Conservation (phyloP, 2,113 vertebrate species). For the Entelurus aequoreus region DNA sequence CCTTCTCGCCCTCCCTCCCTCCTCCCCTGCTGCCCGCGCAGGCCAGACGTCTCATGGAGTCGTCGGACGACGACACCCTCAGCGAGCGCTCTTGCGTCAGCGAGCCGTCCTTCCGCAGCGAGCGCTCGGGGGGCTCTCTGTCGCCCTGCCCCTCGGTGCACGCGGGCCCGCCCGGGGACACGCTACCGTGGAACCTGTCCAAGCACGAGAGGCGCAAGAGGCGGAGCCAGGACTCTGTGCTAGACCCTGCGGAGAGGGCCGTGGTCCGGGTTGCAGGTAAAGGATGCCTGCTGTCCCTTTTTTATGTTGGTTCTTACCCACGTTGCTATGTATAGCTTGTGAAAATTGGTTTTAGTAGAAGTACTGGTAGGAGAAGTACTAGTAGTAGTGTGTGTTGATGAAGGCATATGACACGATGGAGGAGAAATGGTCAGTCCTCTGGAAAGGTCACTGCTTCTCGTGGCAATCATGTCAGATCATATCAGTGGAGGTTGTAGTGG, state of each 20-base stretch:
- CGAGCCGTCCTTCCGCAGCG: slow-evolving; percentile 86
- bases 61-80: slow-evolving; percentile 94
- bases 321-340: too few relatives aligned
- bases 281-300: slow-evolving; percentile 16
- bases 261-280: slow-evolving; percentile 96
- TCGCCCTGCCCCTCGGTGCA: slow-evolving; percentile 83
- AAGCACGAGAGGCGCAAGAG: slow-evolving; percentile 93
- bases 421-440: too few relatives aligned
- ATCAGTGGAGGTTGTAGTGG: too few relatives aligned
- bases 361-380: too few relatives aligned
- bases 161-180: slow-evolving; percentile 85
- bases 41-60: slow-evolving; percentile 78
- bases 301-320: too few relatives aligned
- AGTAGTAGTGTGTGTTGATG: too few relatives aligned
- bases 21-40: slow-evolving; percentile 10
- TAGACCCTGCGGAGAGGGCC: slow-evolving; percentile 95
- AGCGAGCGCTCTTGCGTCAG: slow-evolving; percentile 90
- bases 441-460: too few relatives aligned
- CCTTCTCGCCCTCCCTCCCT: neutral
- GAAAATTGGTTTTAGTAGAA: too few relatives aligned
- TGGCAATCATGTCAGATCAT: too few relatives aligned
- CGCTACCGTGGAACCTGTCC: slow-evolving; percentile 94
- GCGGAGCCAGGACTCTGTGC: slow-evolving; percentile 93
- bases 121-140: slow-evolving; percentile 88
- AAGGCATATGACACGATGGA: too few relatives aligned